Base-by-base conservation (phyloP, 2,888 invertebrate genomes). In the Acronicta psi region DNA sequence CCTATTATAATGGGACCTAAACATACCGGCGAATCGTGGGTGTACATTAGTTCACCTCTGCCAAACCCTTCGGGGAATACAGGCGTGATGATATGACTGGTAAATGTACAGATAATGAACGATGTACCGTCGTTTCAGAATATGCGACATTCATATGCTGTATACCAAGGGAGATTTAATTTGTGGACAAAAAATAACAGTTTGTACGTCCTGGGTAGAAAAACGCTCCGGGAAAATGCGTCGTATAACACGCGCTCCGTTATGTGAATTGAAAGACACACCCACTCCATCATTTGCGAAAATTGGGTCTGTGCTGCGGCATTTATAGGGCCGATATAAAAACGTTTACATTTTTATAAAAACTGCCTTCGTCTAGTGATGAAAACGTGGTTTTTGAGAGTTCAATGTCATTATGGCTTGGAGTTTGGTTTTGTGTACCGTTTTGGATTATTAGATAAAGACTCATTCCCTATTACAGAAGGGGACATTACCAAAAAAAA, bases 251-350 rank as follows among this genome's bases (percentile, higher is more conserved):
- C 17, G 38, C 25, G 47, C 51, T 36, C 20, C 38, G 36, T n/a
- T 36, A 38, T 41, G 38, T 34, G 44, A 41, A 44, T 65, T 65
- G 40, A 56, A 42, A 46, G 45, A 58, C 31, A 51, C 43, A 37
- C 44, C 34, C 42, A 37, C 66, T 65, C 40, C n/a, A 57, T 71
- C 50, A 57, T 51, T 43, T 65, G 46, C 20, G 23, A 31, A 44
- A 31, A 71, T 71, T 66, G 43, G 51, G 40, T 44, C 14, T 23
- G 49, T 46, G 49, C 31, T 37, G 41, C 38, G 36, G 62, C n/a
- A 69, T 46, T 34, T 34, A 50, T 37, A 45, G 49, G 20, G 29
- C 16, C 20, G 54, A 47, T 63, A 14, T 20, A 44, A 42, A 36
- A 34, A 17, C 11, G 37, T 17, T 20, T 36, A 11, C 17, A 23